A percentile compares a stretch with the other conserved stretches of the same genome.
These are phyloP conservation scores for Agrotis exclamationis DNA, from an alignment of 2,888 invertebrate genomes.

Conservation along the genomic window DNA sequence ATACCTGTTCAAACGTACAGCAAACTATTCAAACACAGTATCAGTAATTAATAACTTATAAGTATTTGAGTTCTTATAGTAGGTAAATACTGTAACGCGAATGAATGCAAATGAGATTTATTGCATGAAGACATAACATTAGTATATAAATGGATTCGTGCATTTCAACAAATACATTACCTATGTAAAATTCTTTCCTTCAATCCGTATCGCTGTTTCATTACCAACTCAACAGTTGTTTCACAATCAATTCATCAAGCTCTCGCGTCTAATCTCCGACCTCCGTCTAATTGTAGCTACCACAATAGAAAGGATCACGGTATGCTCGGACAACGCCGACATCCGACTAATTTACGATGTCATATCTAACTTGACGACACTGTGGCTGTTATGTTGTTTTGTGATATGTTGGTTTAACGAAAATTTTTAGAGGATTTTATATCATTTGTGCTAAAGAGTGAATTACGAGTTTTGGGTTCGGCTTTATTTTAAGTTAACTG, in stretches of 20 bases:
- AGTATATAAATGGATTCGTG: no score
- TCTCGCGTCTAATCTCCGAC: constrained; percentile 29
- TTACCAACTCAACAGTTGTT: constrained; percentile 19
- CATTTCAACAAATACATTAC: no score
- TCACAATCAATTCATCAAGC: constrained; percentile 25
- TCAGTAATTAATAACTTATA: no score
- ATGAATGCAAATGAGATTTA: no score
- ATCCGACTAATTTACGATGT: constrained; percentile 77
- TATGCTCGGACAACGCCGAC: constrained; percentile 67
- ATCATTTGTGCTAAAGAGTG: neutral
- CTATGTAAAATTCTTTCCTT: no score
- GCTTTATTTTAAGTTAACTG: neutral
- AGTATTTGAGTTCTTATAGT: no score
- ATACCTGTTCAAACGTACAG: no score
- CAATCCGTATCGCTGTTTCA: constrained; percentile 6
- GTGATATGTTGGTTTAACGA: neutral
- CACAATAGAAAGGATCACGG: constrained; percentile 18
- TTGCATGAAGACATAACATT: no score
- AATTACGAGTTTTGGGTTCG: neutral
- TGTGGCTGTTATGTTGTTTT: constrained; percentile 54
- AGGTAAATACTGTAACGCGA: no score
- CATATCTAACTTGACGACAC: constrained; percentile 73
- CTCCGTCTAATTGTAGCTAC: constrained; percentile 8
- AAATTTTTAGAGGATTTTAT: neutral
- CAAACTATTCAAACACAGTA: no score